Conservation (phyloP, 2,113 vertebrate species). For the Gallinago jamesoni region DNA sequence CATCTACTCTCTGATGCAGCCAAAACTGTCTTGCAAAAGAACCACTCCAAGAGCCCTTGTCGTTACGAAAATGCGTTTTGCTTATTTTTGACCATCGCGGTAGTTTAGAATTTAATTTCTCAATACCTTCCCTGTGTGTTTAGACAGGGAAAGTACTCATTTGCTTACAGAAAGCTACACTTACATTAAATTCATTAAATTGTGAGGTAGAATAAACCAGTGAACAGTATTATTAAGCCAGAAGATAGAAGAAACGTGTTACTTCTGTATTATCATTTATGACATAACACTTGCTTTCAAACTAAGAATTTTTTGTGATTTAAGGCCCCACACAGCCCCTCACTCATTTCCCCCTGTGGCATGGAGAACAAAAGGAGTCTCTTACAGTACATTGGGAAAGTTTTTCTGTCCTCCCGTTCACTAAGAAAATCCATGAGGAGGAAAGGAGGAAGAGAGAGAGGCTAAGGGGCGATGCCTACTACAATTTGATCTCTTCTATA, state of each 20-base stretch:
- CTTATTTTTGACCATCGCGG: neutral
- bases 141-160: neutral
- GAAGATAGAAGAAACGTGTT: neutral
- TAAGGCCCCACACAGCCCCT: neutral
- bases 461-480: neutral
- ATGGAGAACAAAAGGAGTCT: neutral
- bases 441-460: neutral
- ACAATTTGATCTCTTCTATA: neutral
- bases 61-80: neutral
- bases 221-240: neutral
- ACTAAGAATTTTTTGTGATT: neutral
- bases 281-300: neutral
- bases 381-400: neutral
- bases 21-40: neutral
- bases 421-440: neutral
- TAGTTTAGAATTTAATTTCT: neutral
- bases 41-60: neutral
- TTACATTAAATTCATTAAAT: neutral
- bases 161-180: neutral
- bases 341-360: fast-evolving
- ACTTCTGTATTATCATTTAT: neutral
- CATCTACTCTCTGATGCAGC: neutral
- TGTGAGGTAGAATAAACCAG: neutral
- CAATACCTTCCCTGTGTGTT: neutral
- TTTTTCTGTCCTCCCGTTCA: neutral